Evolutionary conservation across 2,888 invertebrate species (phyloP).

Genomic region (Ormyrus rosae): DNA sequence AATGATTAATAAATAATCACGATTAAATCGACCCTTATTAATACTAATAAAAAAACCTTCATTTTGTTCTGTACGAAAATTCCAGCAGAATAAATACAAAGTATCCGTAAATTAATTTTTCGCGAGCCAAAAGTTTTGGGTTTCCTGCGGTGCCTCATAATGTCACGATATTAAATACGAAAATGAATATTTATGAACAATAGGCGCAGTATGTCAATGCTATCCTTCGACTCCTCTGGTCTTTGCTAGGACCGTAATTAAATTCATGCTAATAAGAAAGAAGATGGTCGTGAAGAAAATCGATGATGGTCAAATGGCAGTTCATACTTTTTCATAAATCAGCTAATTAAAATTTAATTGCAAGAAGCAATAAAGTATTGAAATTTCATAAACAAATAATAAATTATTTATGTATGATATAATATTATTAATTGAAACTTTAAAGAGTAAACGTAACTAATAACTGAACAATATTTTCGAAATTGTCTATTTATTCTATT

Average conservation of each 20-base stretch:
- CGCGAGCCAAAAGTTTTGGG: background rate
- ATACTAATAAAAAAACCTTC: too few species aligned
- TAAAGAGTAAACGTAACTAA: too few species aligned
- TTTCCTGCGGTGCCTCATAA: conserved; percentile 12
- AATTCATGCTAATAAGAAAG: conserved; percentile 69
- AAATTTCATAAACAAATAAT: too few species aligned
- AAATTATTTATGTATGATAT: too few species aligned
- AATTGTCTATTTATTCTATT: too few species aligned
- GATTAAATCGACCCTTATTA: too few species aligned
- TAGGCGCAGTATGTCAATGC: conserved; percentile 67
- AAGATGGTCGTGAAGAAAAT: conserved; percentile 2
- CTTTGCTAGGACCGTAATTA: conserved; percentile 63
- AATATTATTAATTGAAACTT: too few species aligned
- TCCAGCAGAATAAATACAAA: background rate
- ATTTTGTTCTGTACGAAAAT: too few species aligned
- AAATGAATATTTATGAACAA: conserved; percentile 73
- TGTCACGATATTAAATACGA: conserved; percentile 67
- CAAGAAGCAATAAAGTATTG: too few species aligned
- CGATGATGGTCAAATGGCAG: conserved; percentile 18
- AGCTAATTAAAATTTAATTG: background rate
- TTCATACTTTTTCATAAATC: conserved; percentile 32
- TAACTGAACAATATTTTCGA: too few species aligned
- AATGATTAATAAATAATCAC: too few species aligned
- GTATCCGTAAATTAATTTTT: conserved; percentile 45
- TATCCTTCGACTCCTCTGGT: conserved; percentile 36